phyloP scores from a whole-genome alignment of 2,113 vertebrate genomes.

The Spizaetus ornatus region DNA sequence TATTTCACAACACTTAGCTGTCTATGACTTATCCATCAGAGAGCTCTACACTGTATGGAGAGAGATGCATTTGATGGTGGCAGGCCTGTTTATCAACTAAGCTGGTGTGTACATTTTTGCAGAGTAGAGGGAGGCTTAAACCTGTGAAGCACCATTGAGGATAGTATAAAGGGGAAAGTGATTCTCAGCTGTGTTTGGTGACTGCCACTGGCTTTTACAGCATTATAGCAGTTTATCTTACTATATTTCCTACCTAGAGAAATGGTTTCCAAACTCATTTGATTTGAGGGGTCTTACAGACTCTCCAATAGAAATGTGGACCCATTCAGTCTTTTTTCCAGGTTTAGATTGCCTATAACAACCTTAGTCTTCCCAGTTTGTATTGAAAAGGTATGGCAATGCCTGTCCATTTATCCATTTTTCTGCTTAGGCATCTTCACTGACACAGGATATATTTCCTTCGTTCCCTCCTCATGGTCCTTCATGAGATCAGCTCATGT shows the following conservation, averaged over 20 bases:
- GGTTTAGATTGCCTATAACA: not conserved
- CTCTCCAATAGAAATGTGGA: not conserved
- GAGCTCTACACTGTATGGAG: accelerated
- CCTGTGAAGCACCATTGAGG: not conserved
- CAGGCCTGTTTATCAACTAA: not conserved
- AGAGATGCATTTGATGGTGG: not conserved
- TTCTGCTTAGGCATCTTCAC: not conserved
- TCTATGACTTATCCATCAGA: not conserved
- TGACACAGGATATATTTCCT: not conserved
- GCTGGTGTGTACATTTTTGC: not conserved
- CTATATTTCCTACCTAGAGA: not conserved
- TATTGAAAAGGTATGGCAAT: not conserved
- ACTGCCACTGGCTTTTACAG: not conserved
- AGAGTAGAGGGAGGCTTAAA: not conserved
- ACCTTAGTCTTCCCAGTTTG: not conserved
- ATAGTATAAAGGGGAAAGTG: not conserved
- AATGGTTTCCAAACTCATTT: not conserved
- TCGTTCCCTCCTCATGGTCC: not conserved
- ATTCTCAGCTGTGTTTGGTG: not conserved
- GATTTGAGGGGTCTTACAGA: not conserved
- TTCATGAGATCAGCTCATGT: not conserved
- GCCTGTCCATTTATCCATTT: not conserved
- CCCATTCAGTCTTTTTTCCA: not conserved
- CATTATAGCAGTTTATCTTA: not conserved
- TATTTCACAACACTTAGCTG: not conserved